Evolutionary conservation across 1,140 invertebrate genomes (phyloP).

Genomic region (Gonioctena quinquepunctata): DNA sequence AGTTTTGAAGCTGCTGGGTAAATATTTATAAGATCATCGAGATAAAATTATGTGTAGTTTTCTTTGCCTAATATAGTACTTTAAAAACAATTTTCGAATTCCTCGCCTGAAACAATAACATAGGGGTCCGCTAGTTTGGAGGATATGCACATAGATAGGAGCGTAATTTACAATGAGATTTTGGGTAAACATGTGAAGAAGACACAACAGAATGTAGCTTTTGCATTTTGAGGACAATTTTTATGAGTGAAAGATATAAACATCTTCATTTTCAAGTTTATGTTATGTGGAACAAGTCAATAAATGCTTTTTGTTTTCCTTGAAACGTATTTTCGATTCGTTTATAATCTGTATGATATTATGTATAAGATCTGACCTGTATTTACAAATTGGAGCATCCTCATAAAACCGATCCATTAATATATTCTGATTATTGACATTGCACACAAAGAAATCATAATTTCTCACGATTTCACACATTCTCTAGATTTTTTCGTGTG

Average conservation of each 20-base stretch:
- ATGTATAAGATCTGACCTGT: no score
- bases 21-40: constrained; percentile 11
- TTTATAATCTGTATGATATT: no score
- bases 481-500: not conserved
- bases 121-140: not conserved
- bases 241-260: no score
- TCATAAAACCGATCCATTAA: no score
- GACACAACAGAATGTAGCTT: not conserved
- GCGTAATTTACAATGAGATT: not conserved
- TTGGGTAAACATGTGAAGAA: not conserved
- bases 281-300: no score
- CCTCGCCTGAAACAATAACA: constrained; percentile 1
- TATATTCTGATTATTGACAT: no score
- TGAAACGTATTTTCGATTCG: no score
- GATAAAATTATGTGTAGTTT: constrained; percentile 8
- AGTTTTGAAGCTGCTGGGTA: constrained; percentile 8
- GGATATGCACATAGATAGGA: not conserved
- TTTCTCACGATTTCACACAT: not conserved
- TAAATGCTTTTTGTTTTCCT: no score
- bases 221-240: no score
- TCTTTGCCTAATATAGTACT: constrained; percentile 6
- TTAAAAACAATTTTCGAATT: constrained; percentile 6
- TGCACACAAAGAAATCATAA: no score
- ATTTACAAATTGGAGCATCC: no score
- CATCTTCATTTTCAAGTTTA: no score